These are phyloP conservation scores for Drosophila sp. DNA, from an alignment of 1,140 invertebrate species.

Conservation along the genomic window DNA sequence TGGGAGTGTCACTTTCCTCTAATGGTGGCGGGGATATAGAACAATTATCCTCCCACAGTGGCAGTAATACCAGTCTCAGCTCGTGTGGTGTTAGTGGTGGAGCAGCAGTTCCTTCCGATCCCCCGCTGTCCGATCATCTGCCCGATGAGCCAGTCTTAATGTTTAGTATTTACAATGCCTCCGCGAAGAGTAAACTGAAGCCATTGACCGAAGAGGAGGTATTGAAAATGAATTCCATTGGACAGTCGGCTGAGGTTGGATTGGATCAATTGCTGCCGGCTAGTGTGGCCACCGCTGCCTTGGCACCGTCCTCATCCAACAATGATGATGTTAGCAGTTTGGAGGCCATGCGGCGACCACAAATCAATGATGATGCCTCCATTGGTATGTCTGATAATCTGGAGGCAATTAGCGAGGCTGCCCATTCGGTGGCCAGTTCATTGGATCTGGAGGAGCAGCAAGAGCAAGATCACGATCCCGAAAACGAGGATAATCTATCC, in stretches of 20 bases:
- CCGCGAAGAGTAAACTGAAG: slow-evolving; percentile 72
- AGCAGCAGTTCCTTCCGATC: not conserved
- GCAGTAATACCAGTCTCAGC: slow-evolving; percentile 68
- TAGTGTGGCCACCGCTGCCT: slow-evolving; percentile 29
- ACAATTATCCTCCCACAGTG: slow-evolving; percentile 62
- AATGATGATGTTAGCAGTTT: slow-evolving; percentile 71
- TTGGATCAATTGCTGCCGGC: slow-evolving; percentile 46
- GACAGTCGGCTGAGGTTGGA: slow-evolving; percentile 43
- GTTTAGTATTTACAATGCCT: slow-evolving; percentile 75
- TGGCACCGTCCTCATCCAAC: slow-evolving; percentile 57
- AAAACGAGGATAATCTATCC: slow-evolving; percentile 93
- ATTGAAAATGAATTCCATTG: slow-evolving; percentile 82
- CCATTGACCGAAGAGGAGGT: slow-evolving; percentile 80
- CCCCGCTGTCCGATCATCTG: not conserved
- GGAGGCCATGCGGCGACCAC: slow-evolving; percentile 83
- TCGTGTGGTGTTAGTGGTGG: slow-evolving; percentile 44
- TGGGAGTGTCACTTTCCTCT: slow-evolving; percentile 23
- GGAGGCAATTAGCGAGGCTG: slow-evolving; percentile 96
- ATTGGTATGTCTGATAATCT: slow-evolving; percentile 96
- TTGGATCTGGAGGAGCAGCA: slow-evolving; percentile 95
- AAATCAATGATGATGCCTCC: slow-evolving; percentile 90
- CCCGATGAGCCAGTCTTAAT: slow-evolving; percentile 64
- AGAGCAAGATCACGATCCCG: slow-evolving; percentile 84
- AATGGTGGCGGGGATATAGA: slow-evolving; percentile 40
- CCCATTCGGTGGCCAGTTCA: slow-evolving; percentile 94